These are phyloP conservation scores for Drosophila pseudoananassae DNA, from an alignment of 1,140 invertebrate species.

Conservation along the genomic window DNA sequence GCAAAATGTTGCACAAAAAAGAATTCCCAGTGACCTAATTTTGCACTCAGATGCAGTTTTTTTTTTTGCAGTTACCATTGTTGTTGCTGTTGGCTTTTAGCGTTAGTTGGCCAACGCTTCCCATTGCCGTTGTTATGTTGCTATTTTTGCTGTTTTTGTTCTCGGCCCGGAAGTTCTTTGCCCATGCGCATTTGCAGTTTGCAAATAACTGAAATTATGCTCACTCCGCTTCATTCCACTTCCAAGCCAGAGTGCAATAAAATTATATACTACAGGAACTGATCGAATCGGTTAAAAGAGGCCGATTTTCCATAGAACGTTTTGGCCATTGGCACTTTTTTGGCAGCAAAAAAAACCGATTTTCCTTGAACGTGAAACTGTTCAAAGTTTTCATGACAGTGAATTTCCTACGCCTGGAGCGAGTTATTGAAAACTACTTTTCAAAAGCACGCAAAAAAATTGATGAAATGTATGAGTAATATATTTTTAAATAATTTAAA, in stretches of 20 bases:
- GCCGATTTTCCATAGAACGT: slow-evolving; percentile 27
- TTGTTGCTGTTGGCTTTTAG: slow-evolving; percentile 63
- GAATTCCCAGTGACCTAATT: slow-evolving; percentile 77
- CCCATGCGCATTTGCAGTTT: slow-evolving; percentile 71
- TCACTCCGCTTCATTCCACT: slow-evolving; percentile 28
- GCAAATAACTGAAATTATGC: slow-evolving; percentile 78
- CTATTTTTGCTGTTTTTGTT: slow-evolving; percentile 30
- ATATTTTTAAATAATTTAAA: neutral
- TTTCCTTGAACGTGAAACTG: slow-evolving; percentile 21
- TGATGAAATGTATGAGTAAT: neutral
- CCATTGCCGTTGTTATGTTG: slow-evolving; percentile 20
- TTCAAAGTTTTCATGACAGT: slow-evolving; percentile 30
- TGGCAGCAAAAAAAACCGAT: slow-evolving; percentile 7
- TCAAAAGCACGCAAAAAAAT: neutral
- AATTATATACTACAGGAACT: slow-evolving; percentile 42
- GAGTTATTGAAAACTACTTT: slow-evolving; percentile 50
- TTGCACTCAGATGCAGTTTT: slow-evolving; percentile 67
- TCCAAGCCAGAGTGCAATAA: slow-evolving; percentile 25
- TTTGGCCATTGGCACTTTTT: slow-evolving; percentile 40
- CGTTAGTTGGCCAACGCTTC: slow-evolving; percentile 64
- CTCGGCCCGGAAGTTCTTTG: slow-evolving; percentile 76
- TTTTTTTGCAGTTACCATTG: slow-evolving; percentile 33
- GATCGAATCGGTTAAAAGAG: slow-evolving; percentile 26
- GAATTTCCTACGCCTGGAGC: slow-evolving; percentile 51
- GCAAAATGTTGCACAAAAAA: slow-evolving; percentile 60